Percentiles rank a stretch among this genome's conserved stretches.
Evolutionary conservation across 2,113 vertebrate species (phyloP).

Genomic region (Prionailurus viverrinus): DNA sequence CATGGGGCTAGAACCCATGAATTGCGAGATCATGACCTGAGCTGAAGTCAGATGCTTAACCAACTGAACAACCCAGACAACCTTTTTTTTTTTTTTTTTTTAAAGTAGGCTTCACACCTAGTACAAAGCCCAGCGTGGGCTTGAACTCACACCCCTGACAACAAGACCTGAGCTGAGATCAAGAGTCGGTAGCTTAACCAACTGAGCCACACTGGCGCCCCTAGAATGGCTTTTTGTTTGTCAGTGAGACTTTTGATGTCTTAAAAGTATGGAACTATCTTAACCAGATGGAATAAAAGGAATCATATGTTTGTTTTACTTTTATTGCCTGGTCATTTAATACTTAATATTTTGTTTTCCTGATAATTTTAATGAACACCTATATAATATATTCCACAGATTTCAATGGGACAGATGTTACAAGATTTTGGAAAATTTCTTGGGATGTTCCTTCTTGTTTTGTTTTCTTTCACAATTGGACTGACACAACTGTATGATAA

Average conservation of each 20-base stretch:
- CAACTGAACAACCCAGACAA: too few relatives aligned
- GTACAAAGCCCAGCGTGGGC: too few relatives aligned
- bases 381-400: conserved; percentile 90
- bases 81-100: too few relatives aligned
- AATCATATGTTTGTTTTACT: not conserved
- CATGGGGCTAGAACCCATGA: too few relatives aligned
- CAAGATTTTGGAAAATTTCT: conserved; percentile 99
- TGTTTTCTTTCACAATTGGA: conserved; percentile 99
- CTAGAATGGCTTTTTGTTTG: conserved; percentile 25
- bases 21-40: too few relatives aligned
- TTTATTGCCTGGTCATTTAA: not conserved
- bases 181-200: too few relatives aligned
- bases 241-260: not conserved
- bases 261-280: not conserved
- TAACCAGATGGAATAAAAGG: not conserved
- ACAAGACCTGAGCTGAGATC: too few relatives aligned
- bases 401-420: conserved; percentile 99
- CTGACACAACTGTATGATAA: conserved; percentile 98
- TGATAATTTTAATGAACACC: conserved; percentile 52
- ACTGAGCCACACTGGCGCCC: too few relatives aligned
- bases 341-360: conserved; percentile 51
- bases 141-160: too few relatives aligned
- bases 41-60: too few relatives aligned
- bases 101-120: too few relatives aligned
- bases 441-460: conserved; percentile 97